Conservation (phyloP, 2,888 invertebrate species). For the Idaea aversata region DNA sequence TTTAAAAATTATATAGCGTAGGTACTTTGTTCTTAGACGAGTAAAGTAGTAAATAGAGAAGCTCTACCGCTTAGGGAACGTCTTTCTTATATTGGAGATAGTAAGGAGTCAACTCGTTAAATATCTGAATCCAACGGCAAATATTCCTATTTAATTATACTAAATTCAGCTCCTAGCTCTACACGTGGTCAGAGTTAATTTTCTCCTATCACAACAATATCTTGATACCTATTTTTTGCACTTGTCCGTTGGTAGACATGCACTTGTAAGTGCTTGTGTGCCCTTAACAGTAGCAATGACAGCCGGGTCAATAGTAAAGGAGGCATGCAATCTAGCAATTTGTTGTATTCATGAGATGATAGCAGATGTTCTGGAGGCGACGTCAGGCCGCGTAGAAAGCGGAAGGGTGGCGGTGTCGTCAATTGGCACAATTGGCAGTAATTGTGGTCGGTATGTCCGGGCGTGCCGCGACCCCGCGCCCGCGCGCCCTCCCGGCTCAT, state of each 20-base stretch:
- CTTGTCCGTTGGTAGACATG: background rate
- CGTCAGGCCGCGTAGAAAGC: slow-evolving; percentile 61
- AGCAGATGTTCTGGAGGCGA: slow-evolving; percentile 59
- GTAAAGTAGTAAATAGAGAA: too few relatives aligned
- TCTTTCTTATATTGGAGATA: too few relatives aligned
- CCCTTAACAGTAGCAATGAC: background rate
- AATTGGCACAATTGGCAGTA: slow-evolving; percentile 79
- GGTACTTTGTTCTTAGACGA: too few relatives aligned
- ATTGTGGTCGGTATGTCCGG: slow-evolving; percentile 78
- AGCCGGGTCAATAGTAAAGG: background rate
- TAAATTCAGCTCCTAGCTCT: too few relatives aligned
- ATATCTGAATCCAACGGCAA: too few relatives aligned
- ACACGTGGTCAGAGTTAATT: too few relatives aligned
- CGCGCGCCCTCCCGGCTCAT: slow-evolving; percentile 9
- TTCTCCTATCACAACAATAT: background rate
- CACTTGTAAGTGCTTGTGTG: background rate
- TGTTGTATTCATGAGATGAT: slow-evolving; percentile 33
- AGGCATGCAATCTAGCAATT: slow-evolving; percentile 28
- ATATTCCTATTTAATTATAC: too few relatives aligned
- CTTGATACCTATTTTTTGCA: background rate
- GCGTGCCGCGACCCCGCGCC: slow-evolving; percentile 44
- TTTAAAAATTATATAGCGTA: too few relatives aligned
- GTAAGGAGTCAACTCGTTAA: too few relatives aligned
- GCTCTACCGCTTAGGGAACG: too few relatives aligned
- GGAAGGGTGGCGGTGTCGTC: slow-evolving; percentile 75